These are phyloP conservation scores for Miichthys miiuy DNA, from an alignment of 2,797 vertebrate species.

Conservation along the genomic window DNA sequence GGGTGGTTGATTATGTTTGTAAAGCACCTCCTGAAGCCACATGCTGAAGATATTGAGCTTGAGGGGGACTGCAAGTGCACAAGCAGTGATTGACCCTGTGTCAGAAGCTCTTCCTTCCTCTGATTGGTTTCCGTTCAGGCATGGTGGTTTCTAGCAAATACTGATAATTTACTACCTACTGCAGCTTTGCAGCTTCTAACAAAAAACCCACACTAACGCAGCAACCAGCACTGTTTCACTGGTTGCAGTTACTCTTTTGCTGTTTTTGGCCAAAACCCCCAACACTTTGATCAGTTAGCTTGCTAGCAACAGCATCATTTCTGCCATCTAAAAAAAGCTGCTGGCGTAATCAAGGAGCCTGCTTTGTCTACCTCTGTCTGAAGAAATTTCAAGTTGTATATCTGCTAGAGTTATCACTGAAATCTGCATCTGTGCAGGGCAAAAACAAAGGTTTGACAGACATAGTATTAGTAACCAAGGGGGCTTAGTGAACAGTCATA, in stretches of 20 bases:
- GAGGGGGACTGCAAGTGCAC: too few species aligned
- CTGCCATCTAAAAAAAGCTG: background rate
- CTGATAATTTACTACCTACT: too few species aligned
- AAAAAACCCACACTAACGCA: too few species aligned
- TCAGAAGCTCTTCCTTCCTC: too few species aligned
- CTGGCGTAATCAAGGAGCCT: background rate
- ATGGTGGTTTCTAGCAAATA: background rate
- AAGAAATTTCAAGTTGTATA: background rate
- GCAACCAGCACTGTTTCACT: too few species aligned
- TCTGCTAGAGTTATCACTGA: background rate
- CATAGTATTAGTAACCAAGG: background rate
- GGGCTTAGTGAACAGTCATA: background rate
- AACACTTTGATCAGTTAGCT: background rate
- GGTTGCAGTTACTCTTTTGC: background rate
- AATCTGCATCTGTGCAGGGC: background rate
- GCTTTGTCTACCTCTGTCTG: background rate
- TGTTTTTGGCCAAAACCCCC: background rate
- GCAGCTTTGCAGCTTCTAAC: too few species aligned
- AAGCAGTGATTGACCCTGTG: too few species aligned
- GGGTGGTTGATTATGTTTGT: too few species aligned
- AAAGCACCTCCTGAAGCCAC: too few species aligned
- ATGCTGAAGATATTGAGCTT: too few species aligned
- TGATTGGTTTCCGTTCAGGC: too few species aligned
- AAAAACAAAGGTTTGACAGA: background rate
- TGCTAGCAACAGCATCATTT: background rate